Evolutionary conservation across 30 jellyfish, hydroid and myxozoan genomes (phyloP).

Genomic region (Cassiopea xamachana): DNA sequence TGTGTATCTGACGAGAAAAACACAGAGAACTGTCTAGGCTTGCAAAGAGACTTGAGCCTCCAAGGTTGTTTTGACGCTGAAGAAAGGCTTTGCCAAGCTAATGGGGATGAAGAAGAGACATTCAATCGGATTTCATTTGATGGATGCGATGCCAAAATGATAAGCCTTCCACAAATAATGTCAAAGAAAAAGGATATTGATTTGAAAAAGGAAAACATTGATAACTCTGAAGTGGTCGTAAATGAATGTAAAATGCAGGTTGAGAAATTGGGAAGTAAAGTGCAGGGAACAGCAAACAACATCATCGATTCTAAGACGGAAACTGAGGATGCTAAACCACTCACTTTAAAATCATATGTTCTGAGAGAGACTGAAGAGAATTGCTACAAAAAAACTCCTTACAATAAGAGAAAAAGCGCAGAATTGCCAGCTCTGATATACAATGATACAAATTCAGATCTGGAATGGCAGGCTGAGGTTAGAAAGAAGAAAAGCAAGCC

Average conservation of each 20-base stretch:
- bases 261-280: neutral
- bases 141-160: too few relatives aligned
- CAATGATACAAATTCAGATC: neutral
- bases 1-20: too few relatives aligned
- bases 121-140: too few relatives aligned
- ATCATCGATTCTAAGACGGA: neutral
- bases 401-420: neutral
- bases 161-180: too few relatives aligned
- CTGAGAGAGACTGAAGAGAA: neutral
- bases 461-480: slow-evolving; percentile 24
- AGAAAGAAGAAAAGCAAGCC: slow-evolving; percentile 9
- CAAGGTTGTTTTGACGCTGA: too few relatives aligned
- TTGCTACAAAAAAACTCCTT: neutral
- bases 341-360: neutral
- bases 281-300: neutral
- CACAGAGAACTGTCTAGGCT: too few relatives aligned
- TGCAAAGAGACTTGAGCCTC: too few relatives aligned
- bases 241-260: neutral
- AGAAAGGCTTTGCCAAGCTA: too few relatives aligned
- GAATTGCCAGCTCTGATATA: neutral
- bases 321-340: neutral
- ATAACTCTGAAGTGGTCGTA: too few relatives aligned
- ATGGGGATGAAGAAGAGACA: too few relatives aligned
- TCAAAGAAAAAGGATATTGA: too few relatives aligned
- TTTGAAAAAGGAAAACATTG: too few relatives aligned